These are phyloP conservation scores for Thunnus albacares DNA, from an alignment of 2,797 vertebrate genomes.

Conservation along the genomic window DNA sequence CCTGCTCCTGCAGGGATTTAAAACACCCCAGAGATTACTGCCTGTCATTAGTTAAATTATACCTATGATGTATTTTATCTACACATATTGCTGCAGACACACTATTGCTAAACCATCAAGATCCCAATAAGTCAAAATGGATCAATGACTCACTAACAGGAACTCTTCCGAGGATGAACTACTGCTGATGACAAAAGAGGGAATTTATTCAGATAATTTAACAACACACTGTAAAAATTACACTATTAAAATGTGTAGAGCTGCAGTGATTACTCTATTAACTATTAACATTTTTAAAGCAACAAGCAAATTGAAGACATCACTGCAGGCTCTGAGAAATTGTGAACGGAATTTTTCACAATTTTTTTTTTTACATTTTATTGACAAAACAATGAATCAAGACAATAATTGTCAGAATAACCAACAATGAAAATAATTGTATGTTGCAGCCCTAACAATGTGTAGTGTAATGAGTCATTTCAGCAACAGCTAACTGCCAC, in stretches of 20 bases:
- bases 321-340: no score
- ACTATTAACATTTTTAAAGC: no score
- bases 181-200: conserved; percentile 11
- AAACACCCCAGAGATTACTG: conserved; percentile 18
- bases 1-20: conserved; percentile 16
- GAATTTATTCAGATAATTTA: conserved; percentile 14
- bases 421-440: no score
- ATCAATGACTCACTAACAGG: conserved; percentile 35
- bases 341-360: no score
- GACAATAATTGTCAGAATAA: no score
- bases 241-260: background rate
- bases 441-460: no score
- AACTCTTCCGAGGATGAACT: conserved; percentile 24
- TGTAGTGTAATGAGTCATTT: conserved; percentile 24
- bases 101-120: conserved; percentile 22
- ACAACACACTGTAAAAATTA: background rate
- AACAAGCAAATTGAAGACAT: no score
- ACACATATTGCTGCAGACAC: background rate
- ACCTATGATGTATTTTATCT: conserved; percentile 13
- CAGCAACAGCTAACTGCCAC: background rate
- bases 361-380: no score
- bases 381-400: no score
- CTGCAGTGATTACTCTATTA: no score
- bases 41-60: conserved; percentile 21
- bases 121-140: conserved; percentile 25